phyloP scores from a whole-genome alignment of 2,113 vertebrate species.

The Hepsetus odoe region DNA sequence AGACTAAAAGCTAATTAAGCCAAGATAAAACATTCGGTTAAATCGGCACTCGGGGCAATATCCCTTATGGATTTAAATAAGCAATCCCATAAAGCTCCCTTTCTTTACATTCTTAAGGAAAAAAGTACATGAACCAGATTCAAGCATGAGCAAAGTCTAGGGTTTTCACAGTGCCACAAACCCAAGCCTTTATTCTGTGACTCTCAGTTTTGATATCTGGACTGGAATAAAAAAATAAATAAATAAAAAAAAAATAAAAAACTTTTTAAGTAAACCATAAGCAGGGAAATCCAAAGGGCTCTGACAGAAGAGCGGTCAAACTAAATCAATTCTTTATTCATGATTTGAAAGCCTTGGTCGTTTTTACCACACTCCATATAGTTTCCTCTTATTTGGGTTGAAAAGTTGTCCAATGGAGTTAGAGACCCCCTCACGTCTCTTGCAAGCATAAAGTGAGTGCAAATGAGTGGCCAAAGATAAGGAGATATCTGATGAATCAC shows the following conservation, averaged over 20 bases:
- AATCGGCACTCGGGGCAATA: constrained; percentile 15
- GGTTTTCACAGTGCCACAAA: constrained; percentile 9
- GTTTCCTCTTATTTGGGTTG: constrained; percentile 7
- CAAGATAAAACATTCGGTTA: constrained; percentile 20
- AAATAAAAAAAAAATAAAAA: constrained; percentile 15
- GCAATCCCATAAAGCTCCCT: constrained; percentile 33
- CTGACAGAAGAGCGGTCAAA: constrained; percentile 12
- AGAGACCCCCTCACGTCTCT: not conserved
- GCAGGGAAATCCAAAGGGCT: constrained; percentile 13
- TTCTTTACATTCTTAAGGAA: constrained; percentile 15
- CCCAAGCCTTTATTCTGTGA: constrained; percentile 15
- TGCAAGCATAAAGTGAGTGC: not conserved
- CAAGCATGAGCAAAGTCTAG: constrained; percentile 27
- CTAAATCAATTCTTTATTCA: constrained; percentile 7
- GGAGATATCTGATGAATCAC: constrained; percentile 39
- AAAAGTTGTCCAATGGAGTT: not conserved
- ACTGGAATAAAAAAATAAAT: constrained; percentile 9
- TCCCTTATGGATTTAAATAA: constrained; percentile 26
- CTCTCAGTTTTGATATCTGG: constrained; percentile 9
- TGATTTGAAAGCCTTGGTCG: not conserved
- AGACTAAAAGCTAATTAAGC: constrained; percentile 21
- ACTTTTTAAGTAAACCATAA: not conserved
- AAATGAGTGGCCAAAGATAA: constrained; percentile 20
- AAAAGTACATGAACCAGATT: constrained; percentile 29
- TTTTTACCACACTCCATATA: not conserved